Evolutionary conservation across 2,888 invertebrate genomes (phyloP).

Genomic region (Ommatoiulus sabulosus): DNA sequence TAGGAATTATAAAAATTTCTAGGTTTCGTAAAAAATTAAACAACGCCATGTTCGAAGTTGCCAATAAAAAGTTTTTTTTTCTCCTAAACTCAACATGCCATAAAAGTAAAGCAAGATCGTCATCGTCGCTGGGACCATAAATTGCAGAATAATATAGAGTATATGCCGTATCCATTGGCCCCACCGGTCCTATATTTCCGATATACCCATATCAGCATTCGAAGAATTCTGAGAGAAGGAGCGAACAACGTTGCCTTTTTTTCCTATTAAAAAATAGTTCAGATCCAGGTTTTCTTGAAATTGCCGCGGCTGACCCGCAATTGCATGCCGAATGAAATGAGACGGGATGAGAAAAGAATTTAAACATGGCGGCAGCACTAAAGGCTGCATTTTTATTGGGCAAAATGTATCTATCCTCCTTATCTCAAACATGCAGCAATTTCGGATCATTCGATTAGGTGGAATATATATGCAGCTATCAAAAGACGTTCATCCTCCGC

Average conservation of each 20-base stretch:
- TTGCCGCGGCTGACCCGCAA: background rate
- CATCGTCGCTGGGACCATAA: background rate
- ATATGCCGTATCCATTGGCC: background rate
- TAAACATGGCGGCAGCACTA: constrained; percentile 24
- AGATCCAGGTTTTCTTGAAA: background rate
- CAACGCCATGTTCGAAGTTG: background rate
- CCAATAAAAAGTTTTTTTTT: background rate
- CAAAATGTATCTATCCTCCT: constrained; percentile 5
- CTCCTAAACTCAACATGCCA: background rate
- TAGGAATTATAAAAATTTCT: too few relatives aligned
- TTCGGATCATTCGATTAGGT: constrained; percentile 34
- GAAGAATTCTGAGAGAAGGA: background rate
- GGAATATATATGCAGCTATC: background rate
- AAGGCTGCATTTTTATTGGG: constrained; percentile 14
- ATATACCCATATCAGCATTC: background rate
- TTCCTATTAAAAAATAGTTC: background rate
- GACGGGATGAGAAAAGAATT: background rate
- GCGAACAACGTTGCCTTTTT: background rate
- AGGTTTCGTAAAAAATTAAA: too few relatives aligned
- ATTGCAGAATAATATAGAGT: too few relatives aligned
- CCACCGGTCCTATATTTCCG: background rate
- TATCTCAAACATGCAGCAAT: constrained; percentile 27
- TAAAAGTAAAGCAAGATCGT: too few relatives aligned
- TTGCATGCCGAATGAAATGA: background rate
- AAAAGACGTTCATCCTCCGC: background rate